Evolutionary conservation across 2,888 invertebrate genomes (phyloP).

Genomic region (Phyto melanocephala): DNA sequence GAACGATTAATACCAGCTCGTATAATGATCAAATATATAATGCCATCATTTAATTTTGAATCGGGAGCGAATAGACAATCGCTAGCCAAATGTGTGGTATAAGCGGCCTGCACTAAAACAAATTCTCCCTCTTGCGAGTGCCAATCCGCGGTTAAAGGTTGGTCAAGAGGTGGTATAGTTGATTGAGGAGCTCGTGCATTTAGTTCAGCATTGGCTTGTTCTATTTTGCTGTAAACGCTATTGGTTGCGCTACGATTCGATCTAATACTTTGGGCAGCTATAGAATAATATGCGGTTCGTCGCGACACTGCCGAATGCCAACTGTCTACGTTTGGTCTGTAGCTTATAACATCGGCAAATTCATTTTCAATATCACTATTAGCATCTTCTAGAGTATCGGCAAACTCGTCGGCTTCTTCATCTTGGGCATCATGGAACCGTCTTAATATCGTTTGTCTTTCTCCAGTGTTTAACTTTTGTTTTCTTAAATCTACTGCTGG

Average conservation of each 20-base stretch:
- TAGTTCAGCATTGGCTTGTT: constrained; percentile 72
- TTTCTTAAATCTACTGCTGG: neutral
- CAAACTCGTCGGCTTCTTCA: constrained; percentile 67
- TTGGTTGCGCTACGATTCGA: constrained; percentile 69
- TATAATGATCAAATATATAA: constrained; percentile 93
- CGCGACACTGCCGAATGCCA: constrained; percentile 91
- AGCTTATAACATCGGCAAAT: constrained; percentile 72
- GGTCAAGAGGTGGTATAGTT: constrained; percentile 80
- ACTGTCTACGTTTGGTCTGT: constrained; percentile 83
- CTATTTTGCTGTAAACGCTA: constrained; percentile 69
- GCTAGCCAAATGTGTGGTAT: constrained; percentile 92
- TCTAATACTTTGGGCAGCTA: constrained; percentile 87
- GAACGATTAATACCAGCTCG: constrained; percentile 88
- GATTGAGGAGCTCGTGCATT: constrained; percentile 66
- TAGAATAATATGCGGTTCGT: constrained; percentile 88
- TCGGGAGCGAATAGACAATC: constrained; percentile 92
- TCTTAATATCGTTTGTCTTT: constrained; percentile 37
- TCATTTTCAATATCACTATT: constrained; percentile 63
- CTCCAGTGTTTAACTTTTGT: neutral
- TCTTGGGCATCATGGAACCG: constrained; percentile 65
- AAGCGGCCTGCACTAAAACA: constrained; percentile 91
- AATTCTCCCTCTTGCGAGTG: constrained; percentile 86
- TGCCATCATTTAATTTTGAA: constrained; percentile 92
- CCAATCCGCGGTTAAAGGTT: constrained; percentile 86
- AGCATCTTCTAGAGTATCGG: constrained; percentile 53